Evolutionary conservation across 2,888 invertebrate species (phyloP).

Genomic region (Tetheella fluctuosa): DNA sequence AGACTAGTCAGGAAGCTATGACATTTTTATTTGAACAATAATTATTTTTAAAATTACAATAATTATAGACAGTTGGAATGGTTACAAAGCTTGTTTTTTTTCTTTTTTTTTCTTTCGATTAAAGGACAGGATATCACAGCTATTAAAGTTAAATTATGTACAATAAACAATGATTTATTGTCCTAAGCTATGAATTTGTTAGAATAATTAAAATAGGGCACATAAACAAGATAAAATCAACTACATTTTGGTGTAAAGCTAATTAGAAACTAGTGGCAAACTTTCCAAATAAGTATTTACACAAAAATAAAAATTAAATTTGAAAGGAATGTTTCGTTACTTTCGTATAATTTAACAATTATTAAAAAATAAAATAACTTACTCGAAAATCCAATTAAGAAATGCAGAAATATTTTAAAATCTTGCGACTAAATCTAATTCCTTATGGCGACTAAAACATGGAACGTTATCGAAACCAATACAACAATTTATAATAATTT

Average conservation of each 20-base stretch:
- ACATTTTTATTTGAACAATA: constrained; percentile 32
- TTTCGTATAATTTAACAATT: constrained; percentile 18
- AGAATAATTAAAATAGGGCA: constrained; percentile 56
- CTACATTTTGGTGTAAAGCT: constrained; percentile 83
- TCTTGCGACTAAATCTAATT: constrained; percentile 9
- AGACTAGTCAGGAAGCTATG: constrained; percentile 71
- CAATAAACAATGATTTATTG: constrained; percentile 44
- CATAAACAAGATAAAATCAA: constrained; percentile 49
- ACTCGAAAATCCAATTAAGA: constrained; percentile 13
- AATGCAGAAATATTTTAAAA: constrained; percentile 27
- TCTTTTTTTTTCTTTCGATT: constrained; percentile 48
- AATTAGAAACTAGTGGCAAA: constrained; percentile 77
- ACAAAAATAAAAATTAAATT: constrained; percentile 39
- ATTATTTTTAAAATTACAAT: constrained; percentile 28
- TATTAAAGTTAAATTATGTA: constrained; percentile 73
- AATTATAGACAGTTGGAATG: constrained; percentile 22
- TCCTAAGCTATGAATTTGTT: constrained; percentile 44
- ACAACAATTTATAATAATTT: background rate
- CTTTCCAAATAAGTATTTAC: constrained; percentile 44
- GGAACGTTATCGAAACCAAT: background rate
- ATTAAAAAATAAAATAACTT: constrained; percentile 11
- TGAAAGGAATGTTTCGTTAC: constrained; percentile 35
- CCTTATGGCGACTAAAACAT: background rate
- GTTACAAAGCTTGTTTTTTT: constrained; percentile 46
- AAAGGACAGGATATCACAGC: constrained; percentile 78